phyloP scores from a whole-genome alignment of 2,888 invertebrate species.

The Tromatobia lineatoria region DNA sequence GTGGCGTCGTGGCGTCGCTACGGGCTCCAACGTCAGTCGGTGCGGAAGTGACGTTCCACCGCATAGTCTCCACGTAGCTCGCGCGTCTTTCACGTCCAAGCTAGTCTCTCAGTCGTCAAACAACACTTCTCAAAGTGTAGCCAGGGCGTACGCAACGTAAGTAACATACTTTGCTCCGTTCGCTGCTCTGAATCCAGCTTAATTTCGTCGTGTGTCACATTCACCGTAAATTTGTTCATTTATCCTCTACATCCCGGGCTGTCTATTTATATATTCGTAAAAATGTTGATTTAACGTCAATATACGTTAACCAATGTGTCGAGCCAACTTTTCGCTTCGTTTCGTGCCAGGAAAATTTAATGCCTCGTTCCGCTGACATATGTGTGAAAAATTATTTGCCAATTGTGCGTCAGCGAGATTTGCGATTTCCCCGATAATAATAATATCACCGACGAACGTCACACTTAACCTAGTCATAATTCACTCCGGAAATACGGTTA shows the following conservation, averaged over 20 bases:
- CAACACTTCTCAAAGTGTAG: constrained; percentile 70
- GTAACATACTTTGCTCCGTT: constrained; percentile 67
- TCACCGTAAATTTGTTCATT: background rate
- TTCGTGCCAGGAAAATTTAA: constrained; percentile 26
- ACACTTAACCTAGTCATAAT: constrained; percentile 28
- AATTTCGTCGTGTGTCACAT: background rate
- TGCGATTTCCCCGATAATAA: constrained; percentile 5
- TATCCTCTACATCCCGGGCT: background rate
- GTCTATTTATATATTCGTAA: constrained; percentile 1
- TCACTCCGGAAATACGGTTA: background rate
- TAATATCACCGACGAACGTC: background rate
- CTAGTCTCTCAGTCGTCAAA: constrained; percentile 71
- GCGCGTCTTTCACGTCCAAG: constrained; percentile 64
- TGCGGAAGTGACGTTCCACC: constrained; percentile 79
- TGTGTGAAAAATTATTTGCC: constrained; percentile 24
- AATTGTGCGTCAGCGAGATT: constrained; percentile 10
- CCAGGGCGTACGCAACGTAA: constrained; percentile 70
- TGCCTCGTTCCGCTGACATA: background rate
- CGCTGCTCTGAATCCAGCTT: background rate
- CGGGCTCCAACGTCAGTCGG: constrained; percentile 75
- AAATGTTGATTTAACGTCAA: background rate
- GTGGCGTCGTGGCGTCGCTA: constrained; percentile 39
- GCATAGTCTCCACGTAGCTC: constrained; percentile 80
- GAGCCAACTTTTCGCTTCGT: constrained; percentile 34
- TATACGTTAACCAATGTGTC: background rate